Evolutionary conservation across 2,113 vertebrate genomes (phyloP).

Genomic region (Orientallactaga bullata): DNA sequence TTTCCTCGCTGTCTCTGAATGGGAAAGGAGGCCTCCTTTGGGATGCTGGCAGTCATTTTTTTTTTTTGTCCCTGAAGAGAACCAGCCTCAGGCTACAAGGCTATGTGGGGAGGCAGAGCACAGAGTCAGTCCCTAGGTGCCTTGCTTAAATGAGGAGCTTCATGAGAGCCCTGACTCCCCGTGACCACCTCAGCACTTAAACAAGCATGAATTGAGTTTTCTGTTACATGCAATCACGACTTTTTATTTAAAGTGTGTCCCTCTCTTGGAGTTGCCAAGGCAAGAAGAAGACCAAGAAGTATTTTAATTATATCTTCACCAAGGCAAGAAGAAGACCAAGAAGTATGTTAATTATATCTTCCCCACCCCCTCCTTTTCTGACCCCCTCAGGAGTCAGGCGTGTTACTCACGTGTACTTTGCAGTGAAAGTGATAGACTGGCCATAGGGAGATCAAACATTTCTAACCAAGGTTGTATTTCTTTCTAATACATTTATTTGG

Average conservation of each 20-base stretch:
- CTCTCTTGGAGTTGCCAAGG: neutral
- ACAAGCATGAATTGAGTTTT: neutral
- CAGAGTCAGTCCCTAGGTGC: neutral
- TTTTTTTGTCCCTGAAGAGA: neutral
- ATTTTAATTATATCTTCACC: neutral
- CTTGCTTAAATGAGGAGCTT: neutral
- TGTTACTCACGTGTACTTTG: too few relatives aligned
- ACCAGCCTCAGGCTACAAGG: neutral
- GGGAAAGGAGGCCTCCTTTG: neutral
- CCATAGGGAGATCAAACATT: too few relatives aligned
- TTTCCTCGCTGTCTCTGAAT: neutral
- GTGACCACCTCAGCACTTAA: slow-evolving; percentile 2
- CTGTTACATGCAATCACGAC: neutral
- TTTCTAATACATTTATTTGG: too few relatives aligned
- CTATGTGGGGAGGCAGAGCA: neutral
- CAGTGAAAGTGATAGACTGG: too few relatives aligned
- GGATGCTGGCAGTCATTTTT: neutral
- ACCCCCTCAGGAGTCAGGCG: too few relatives aligned
- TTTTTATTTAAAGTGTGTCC: neutral
- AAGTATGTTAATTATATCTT: neutral
- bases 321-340: neutral
- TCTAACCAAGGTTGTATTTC: too few relatives aligned
- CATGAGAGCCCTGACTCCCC: neutral
- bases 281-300: neutral
- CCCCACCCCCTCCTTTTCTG: too few relatives aligned